Evolutionary conservation across 53 echinoderm and acorn worm genomes (phyloP).

Genomic region (Apostichopus leukothele): DNA sequence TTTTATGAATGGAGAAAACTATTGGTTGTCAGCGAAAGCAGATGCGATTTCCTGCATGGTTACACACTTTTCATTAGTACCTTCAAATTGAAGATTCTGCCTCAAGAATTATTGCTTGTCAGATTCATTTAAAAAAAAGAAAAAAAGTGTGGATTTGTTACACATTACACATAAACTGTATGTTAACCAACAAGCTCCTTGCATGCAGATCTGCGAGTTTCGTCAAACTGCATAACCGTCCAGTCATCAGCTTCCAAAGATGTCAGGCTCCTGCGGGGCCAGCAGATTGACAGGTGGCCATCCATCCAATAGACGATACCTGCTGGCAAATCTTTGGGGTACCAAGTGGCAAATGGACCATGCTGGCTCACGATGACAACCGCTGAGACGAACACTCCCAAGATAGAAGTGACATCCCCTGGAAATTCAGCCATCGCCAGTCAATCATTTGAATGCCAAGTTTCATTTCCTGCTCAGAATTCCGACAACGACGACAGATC

Average conservation of each 20-base stretch:
- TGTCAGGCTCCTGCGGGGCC: neutral
- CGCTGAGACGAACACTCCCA: too few relatives aligned
- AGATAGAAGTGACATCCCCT: too few relatives aligned
- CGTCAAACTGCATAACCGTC: neutral
- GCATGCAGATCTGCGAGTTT: constrained; percentile 33
- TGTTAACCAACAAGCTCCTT: constrained; percentile 37
- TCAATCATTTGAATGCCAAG: too few relatives aligned
- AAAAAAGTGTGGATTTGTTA: neutral
- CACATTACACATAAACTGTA: constrained; percentile 6
- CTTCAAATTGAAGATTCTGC: neutral
- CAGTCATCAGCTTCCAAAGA: constrained; percentile 1
- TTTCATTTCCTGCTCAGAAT: too few relatives aligned
- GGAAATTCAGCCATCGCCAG: too few relatives aligned
- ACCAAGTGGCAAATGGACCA: too few relatives aligned
- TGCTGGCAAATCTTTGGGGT: too few relatives aligned
- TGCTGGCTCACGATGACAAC: too few relatives aligned
- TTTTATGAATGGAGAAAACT: too few relatives aligned
- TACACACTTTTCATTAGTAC: neutral
- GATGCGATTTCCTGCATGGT: neutral
- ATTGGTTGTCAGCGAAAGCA: too few relatives aligned
- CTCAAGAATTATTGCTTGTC: neutral
- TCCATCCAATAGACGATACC: too few relatives aligned
- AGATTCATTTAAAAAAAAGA: neutral
- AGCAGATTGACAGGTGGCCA: neutral
- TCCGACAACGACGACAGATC: too few relatives aligned